A percentile compares a stretch with the other conserved stretches of the same genome.
Conservation (phyloP, 2,888 invertebrate genomes). For the Pyrochroa serraticornis region DNA sequence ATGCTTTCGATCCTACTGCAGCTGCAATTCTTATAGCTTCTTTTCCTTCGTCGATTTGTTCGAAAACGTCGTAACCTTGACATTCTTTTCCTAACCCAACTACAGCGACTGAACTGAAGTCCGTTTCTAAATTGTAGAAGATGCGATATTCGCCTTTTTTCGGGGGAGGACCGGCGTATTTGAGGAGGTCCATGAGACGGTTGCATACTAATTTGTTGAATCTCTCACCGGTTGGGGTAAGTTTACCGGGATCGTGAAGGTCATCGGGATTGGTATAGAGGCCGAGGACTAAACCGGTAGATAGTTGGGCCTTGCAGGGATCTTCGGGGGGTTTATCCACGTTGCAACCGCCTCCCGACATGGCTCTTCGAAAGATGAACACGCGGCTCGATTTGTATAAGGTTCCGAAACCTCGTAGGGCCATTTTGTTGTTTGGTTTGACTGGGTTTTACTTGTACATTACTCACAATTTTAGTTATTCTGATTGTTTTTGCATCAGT, state of each 20-base stretch:
- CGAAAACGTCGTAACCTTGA: constrained; percentile 68
- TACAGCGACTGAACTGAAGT: constrained; percentile 71
- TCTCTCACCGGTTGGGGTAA: constrained; percentile 67
- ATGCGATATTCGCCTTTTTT: constrained; percentile 64
- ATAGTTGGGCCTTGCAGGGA: constrained; percentile 44
- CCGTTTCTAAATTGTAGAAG: constrained; percentile 68
- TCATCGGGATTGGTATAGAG: constrained; percentile 67
- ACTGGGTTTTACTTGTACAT: constrained; percentile 18
- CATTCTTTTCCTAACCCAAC: constrained; percentile 77
- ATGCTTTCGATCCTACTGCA: constrained; percentile 64
- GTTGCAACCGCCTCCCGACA: neutral
- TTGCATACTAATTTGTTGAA: constrained; percentile 64
- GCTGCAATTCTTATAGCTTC: constrained; percentile 77
- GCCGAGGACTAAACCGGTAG: constrained; percentile 66
- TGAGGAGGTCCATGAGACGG: constrained; percentile 61
- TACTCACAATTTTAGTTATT: constrained; percentile 27
- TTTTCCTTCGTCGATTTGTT: constrained; percentile 75
- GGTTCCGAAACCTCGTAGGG: constrained; percentile 12
- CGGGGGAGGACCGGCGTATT: constrained; percentile 59
- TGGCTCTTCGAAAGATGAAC: neutral
- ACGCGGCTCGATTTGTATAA: constrained; percentile 4
- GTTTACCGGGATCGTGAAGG: constrained; percentile 61
- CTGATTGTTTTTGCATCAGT: constrained; percentile 15
- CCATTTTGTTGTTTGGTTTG: constrained; percentile 12
- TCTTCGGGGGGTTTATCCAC: constrained; percentile 32